Evolutionary conservation across 2,888 invertebrate genomes (phyloP).

Genomic region (Lithophane ornitopus): DNA sequence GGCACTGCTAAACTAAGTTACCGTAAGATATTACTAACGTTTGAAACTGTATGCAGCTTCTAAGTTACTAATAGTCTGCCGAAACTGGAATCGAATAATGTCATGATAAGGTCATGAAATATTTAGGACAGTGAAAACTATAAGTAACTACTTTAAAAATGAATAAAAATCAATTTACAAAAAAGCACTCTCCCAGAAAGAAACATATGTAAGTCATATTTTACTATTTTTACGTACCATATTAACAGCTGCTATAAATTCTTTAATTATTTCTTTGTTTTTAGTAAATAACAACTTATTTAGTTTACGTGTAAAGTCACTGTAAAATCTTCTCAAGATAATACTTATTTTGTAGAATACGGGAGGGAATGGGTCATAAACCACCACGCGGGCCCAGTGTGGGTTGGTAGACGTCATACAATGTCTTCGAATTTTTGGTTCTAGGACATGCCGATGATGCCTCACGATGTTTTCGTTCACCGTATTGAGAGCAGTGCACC

Average conservation of each 20-base stretch:
- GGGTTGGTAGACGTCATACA: too few species aligned
- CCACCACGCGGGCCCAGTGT: too few species aligned
- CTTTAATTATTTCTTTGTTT: neutral
- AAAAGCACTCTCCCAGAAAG: slow-evolving; percentile 27
- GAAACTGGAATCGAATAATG: neutral
- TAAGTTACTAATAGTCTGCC: neutral
- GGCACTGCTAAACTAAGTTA: slow-evolving; percentile 45
- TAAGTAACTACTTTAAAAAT: neutral
- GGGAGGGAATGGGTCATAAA: too few species aligned
- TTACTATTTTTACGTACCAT: slow-evolving; percentile 22
- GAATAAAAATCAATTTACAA: neutral
- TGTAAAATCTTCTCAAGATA: neutral
- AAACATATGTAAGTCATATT: slow-evolving; percentile 54
- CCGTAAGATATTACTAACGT: slow-evolving; percentile 29
- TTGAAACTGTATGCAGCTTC: slow-evolving; percentile 21
- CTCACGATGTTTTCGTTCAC: too few species aligned
- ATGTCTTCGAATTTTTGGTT: too few species aligned
- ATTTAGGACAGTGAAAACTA: neutral
- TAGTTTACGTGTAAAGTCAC: neutral
- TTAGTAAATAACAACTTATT: neutral
- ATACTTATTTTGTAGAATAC: neutral
- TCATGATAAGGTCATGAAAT: neutral
- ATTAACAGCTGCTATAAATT: neutral
- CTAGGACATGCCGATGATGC: too few species aligned
- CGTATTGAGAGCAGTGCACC: too few species aligned